Evolutionary conservation across 2,888 invertebrate genomes (phyloP).

Genomic region (Ischnura elegans): DNA sequence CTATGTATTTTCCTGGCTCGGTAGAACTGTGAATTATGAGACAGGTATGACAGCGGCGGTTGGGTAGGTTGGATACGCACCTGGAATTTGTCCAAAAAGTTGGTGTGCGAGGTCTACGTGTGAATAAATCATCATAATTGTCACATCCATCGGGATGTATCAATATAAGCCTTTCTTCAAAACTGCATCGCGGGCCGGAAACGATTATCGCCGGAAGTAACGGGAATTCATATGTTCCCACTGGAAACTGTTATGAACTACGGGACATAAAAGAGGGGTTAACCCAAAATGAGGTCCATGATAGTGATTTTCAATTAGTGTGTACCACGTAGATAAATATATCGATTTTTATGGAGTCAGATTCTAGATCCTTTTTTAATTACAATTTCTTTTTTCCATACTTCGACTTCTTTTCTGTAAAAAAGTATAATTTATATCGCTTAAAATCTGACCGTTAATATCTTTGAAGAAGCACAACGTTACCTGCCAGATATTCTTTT

Average conservation of each 20-base stretch:
- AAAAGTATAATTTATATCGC: no score
- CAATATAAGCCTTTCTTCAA: not conserved
- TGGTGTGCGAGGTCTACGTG: not conserved
- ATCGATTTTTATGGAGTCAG: no score
- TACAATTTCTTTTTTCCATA: no score
- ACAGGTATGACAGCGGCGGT: not conserved
- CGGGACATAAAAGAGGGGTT: no score
- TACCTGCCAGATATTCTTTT: no score
- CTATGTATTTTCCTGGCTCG: not conserved
- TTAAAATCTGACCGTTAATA: no score
- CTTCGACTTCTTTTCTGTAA: no score
- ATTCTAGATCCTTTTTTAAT: no score
- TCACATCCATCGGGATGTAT: not conserved
- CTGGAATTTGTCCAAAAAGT: not conserved
- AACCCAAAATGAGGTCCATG: no score
- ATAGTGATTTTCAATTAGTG: not conserved
- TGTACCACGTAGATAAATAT: no score
- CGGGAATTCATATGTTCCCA: not conserved
- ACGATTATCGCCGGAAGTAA: not conserved
- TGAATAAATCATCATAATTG: slow-evolving; percentile 19
- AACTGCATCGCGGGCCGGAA: not conserved
- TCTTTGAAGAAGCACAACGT: no score
- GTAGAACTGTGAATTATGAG: not conserved
- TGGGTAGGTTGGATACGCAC: not conserved
- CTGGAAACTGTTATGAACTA: not conserved